phyloP scores from a whole-genome alignment of 2,888 invertebrate species.

The Caradrina kadenii region DNA sequence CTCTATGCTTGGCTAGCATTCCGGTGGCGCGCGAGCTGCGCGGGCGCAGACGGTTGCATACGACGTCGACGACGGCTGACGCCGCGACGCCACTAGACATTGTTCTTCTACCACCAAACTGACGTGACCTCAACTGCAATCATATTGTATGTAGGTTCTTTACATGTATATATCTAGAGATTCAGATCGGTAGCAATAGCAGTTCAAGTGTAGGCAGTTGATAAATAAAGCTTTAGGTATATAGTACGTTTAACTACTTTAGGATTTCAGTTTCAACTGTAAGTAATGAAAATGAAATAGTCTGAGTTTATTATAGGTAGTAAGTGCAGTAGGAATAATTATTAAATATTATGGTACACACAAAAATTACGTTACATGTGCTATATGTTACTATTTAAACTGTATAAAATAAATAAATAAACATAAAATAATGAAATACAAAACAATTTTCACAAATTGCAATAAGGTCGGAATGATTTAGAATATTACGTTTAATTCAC shows the following conservation, averaged over 20 bases:
- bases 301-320: neutral
- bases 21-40: conserved; percentile 50
- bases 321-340: neutral
- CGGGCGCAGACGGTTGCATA: conserved; percentile 45
- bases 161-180: neutral
- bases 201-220: neutral
- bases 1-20: conserved; percentile 53
- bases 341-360: no score
- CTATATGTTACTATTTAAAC: no score
- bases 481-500: neutral
- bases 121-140: conserved; percentile 42
- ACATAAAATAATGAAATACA: neutral
- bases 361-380: no score
- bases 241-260: neutral
- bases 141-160: neutral
- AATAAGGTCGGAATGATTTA: neutral
- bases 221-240: neutral
- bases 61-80: conserved; percentile 15
- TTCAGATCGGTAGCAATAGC: no score
- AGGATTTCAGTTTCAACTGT: neutral
- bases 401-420: neutral
- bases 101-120: conserved; percentile 58
- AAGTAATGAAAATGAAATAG: neutral
- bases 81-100: conserved; percentile 61
- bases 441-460: neutral